Evolutionary conservation across 53 echinoderm and acorn worm genomes (phyloP).

Genomic region (Hippasteria phrygiana): DNA sequence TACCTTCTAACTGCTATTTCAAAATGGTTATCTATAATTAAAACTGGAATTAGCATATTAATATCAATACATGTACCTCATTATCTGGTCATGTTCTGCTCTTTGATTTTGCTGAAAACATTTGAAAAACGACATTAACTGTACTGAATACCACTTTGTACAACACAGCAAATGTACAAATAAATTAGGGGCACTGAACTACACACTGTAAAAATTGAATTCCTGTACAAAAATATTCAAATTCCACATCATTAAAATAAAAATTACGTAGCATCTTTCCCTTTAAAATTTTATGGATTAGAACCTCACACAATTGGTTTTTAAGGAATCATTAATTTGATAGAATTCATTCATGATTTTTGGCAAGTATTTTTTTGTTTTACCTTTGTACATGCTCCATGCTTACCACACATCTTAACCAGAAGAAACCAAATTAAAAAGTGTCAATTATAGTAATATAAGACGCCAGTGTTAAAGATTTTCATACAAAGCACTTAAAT

Average conservation of each 20-base stretch:
- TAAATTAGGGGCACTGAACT: conserved; percentile 45
- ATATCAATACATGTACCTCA: neutral
- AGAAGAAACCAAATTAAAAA: too few relatives aligned
- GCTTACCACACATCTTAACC: neutral
- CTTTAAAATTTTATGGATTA: neutral
- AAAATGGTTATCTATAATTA: neutral
- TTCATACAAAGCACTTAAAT: too few relatives aligned
- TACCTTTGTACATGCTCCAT: neutral
- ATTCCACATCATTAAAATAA: conserved; percentile 36
- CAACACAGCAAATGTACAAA: conserved; percentile 58
- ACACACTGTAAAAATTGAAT: conserved; percentile 14
- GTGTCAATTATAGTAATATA: too few relatives aligned
- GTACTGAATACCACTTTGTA: conserved; percentile 17
- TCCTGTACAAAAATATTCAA: conserved; percentile 56
- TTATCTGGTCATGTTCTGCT: too few relatives aligned
- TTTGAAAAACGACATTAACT: too few relatives aligned
- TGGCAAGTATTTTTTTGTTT: conserved; percentile 10
- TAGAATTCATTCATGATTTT: neutral
- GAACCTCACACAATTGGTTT: neutral
- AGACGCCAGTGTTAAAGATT: too few relatives aligned
- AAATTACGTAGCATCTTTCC: conserved; percentile 7
- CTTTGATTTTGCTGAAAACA: too few relatives aligned
- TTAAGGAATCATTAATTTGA: neutral
- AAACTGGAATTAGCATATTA: neutral
- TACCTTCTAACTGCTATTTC: conserved; percentile 7